These are phyloP conservation scores for Clarias gariepinus DNA, from an alignment of 2,113 vertebrate species.

Conservation along the genomic window DNA sequence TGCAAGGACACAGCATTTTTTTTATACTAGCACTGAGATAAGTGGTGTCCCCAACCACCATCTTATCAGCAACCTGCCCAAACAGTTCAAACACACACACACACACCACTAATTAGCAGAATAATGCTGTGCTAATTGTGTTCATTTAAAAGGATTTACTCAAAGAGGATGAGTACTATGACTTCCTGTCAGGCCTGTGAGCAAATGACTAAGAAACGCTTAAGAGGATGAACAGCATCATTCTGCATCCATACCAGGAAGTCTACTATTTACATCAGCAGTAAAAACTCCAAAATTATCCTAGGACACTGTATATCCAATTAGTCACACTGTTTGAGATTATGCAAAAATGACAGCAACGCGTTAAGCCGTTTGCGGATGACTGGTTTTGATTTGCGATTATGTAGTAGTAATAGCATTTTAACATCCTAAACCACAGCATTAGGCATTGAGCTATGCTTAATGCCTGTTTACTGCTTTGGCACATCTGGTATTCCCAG, in stretches of 20 bases:
- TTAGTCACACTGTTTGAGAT: conserved; percentile 3
- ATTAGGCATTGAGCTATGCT: conserved; percentile 19
- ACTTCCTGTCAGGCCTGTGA: conserved; percentile 88
- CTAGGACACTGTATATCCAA: conserved; percentile 22
- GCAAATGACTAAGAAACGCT: conserved; percentile 91
- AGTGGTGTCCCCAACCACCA: conserved; percentile 83
- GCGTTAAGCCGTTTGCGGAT: conserved; percentile 5
- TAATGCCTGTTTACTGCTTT: conserved; percentile 22
- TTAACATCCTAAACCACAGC: neutral
- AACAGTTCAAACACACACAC: neutral
- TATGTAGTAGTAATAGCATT: conserved; percentile 9
- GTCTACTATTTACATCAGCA: conserved; percentile 34
- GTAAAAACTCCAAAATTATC: conserved; percentile 21
- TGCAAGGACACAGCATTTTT: conserved; percentile 59
- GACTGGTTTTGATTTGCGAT: conserved; percentile 26
- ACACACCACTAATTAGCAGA: conserved; percentile 92
- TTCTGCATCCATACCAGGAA: conserved; percentile 51
- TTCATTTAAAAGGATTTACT: conserved; percentile 99
- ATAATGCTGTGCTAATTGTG: conserved; percentile 98
- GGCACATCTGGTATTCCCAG: conserved; percentile 37
- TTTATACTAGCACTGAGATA: conserved; percentile 81
- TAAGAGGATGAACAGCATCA: conserved; percentile 75
- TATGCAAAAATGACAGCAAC: conserved; percentile 25
- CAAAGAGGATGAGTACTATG: conserved; percentile 90
- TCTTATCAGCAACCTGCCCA: conserved; percentile 82